Conservation (phyloP, 2,888 invertebrate species). For the Agrypnus murinus region DNA sequence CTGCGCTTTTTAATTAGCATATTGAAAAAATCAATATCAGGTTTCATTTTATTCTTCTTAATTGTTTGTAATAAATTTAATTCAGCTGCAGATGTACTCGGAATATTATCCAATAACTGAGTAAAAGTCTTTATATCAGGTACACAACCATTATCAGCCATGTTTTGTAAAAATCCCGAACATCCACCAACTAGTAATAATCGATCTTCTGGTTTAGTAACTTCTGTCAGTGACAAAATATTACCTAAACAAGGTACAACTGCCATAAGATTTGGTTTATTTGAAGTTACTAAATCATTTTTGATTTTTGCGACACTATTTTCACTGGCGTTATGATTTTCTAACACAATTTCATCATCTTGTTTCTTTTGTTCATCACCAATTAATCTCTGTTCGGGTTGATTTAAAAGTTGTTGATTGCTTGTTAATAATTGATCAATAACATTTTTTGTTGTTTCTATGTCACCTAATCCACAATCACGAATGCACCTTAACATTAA, state of each 20-base stretch:
- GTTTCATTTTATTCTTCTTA: conserved; percentile 74
- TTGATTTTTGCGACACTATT: not conserved
- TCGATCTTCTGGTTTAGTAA: conserved; percentile 78
- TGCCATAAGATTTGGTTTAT: conserved; percentile 81
- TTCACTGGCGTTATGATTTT: too few species aligned
- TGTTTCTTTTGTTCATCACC: not conserved
- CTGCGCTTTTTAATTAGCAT: conserved; percentile 88
- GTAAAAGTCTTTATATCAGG: conserved; percentile 89
- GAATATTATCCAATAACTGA: conserved; percentile 82
- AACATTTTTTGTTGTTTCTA: conserved; percentile 74
- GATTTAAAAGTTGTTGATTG: not conserved
- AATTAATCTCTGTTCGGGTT: conserved; percentile 10
- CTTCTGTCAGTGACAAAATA: conserved; percentile 76
- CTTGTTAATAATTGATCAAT: conserved; percentile 58
- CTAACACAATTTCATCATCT: not conserved
- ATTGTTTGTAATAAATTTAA: conserved; percentile 79
- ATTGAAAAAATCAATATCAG: conserved; percentile 90
- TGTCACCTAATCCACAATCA: conserved; percentile 86
- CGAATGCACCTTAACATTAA: conserved; percentile 85
- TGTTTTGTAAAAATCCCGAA: conserved; percentile 83
- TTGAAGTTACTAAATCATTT: conserved; percentile 11
- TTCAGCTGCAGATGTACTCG: conserved; percentile 80
- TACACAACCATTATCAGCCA: conserved; percentile 78
- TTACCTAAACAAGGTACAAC: conserved; percentile 76
- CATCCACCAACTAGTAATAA: conserved; percentile 87